These are phyloP conservation scores for Craniophora ligustri DNA, from an alignment of 2,888 invertebrate genomes.

Conservation along the genomic window DNA sequence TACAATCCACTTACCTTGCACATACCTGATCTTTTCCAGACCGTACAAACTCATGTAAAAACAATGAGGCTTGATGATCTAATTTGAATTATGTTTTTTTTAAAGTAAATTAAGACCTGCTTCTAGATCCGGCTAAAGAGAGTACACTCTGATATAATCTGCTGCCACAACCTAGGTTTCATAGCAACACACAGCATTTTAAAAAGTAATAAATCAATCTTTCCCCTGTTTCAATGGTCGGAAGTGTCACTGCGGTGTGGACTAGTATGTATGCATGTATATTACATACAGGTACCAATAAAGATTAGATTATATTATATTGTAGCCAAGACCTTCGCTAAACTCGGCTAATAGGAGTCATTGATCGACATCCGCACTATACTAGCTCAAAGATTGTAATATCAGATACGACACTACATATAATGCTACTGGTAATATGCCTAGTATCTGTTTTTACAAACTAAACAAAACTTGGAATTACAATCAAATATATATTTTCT, in stretches of 20 bases:
- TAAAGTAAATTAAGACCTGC: no score
- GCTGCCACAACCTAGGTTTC: background rate
- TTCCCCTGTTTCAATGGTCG: constrained; percentile 19
- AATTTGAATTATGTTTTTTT: no score
- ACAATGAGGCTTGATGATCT: no score
- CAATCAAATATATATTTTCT: no score
- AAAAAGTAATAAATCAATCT: constrained; percentile 24
- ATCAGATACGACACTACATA: background rate
- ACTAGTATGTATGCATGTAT: constrained; percentile 13
- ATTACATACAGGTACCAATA: constrained; percentile 1
- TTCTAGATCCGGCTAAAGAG: no score
- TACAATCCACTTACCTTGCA: no score
- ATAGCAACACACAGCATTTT: constrained; percentile 7
- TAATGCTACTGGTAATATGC: no score
- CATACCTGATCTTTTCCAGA: no score
- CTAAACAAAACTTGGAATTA: no score
- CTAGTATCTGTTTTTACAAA: no score
- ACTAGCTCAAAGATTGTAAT: constrained; percentile 10
- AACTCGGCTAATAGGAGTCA: constrained; percentile 39
- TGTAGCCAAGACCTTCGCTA: constrained; percentile 43
- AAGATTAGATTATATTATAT: constrained; percentile 44
- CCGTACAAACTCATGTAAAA: no score
- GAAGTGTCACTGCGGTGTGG: constrained; percentile 35
- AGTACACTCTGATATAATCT: no score
- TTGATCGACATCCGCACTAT: constrained; percentile 52